phyloP scores from a whole-genome alignment of 2,888 invertebrate species.

The Steinernema carpocapsae region DNA sequence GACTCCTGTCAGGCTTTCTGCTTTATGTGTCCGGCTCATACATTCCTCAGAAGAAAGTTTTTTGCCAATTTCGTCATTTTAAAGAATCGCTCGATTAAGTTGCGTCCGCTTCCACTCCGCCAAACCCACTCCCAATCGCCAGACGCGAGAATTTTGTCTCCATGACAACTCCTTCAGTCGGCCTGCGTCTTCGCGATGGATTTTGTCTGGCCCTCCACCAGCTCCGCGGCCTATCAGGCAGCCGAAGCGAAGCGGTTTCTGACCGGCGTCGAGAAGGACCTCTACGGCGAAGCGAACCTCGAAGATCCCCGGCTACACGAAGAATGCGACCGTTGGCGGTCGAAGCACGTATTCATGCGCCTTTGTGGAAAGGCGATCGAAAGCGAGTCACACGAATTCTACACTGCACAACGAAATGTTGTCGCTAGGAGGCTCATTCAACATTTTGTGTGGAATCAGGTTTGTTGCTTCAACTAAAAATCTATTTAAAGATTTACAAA shows the following conservation, averaged over 20 bases:
- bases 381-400: slow-evolving; percentile 21
- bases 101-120: no score
- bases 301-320: neutral
- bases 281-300: neutral
- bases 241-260: neutral
- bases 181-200: neutral
- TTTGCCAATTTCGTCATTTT: no score
- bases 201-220: neutral
- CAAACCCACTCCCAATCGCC: no score
- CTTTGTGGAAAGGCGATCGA: neutral
- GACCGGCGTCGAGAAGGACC: neutral
- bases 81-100: no score
- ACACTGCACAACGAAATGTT: slow-evolving; percentile 12
- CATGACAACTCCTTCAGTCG: slow-evolving; percentile 13
- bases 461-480: neutral
- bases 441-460: slow-evolving; percentile 24
- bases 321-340: slow-evolving; percentile 4
- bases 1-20: no score
- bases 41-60: no score
- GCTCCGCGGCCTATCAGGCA: neutral
- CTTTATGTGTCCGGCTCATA: no score
- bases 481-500: no score
- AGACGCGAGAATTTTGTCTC: neutral
- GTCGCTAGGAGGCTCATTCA: slow-evolving; percentile 6
- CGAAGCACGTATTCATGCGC: slow-evolving; percentile 18